phyloP scores from a whole-genome alignment of 2,113 vertebrate genomes.

The Cynopterus brachyotis region DNA sequence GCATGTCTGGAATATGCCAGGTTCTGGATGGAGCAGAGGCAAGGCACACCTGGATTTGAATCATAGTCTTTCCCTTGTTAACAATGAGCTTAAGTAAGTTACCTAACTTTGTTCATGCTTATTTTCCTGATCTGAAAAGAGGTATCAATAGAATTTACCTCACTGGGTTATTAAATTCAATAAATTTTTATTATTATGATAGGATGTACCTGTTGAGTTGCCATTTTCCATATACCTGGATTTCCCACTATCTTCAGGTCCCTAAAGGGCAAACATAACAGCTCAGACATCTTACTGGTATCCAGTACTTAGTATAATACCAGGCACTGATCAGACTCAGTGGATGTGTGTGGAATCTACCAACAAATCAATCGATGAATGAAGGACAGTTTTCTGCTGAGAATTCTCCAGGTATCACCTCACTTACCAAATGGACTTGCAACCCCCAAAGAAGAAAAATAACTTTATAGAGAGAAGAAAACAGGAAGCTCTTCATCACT shows the following conservation, averaged over 20 bases:
- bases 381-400: not conserved
- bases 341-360: not conserved
- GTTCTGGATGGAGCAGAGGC: not conserved
- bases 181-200: not conserved
- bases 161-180: not conserved
- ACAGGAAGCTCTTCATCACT: not conserved
- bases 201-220: not conserved
- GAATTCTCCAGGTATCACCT: not conserved
- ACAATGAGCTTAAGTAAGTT: not conserved
- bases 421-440: not conserved
- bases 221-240: not conserved
- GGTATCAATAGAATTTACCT: not conserved
- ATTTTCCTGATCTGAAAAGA: not conserved
- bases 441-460: not conserved
- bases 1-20: too few relatives aligned
- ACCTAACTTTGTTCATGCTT: not conserved
- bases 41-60: not conserved
- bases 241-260: not conserved
- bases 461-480: not conserved
- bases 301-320: not conserved
- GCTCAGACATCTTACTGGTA: not conserved
- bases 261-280: not conserved
- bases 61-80: not conserved
- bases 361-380: not conserved
- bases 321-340: not conserved